phyloP scores from a whole-genome alignment of 2,113 vertebrate species.

The Xiphophorus couchianus region DNA sequence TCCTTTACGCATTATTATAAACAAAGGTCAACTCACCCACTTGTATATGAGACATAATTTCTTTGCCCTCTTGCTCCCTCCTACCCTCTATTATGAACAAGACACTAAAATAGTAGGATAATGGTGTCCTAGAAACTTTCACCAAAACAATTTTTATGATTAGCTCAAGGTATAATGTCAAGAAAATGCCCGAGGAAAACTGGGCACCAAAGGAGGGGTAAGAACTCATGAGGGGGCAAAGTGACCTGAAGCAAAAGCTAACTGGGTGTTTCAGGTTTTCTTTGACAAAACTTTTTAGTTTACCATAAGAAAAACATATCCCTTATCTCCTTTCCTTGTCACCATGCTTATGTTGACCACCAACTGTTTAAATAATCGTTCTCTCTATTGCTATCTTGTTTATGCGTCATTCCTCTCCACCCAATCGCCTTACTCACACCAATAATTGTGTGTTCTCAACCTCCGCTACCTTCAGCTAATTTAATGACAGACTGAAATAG shows the following conservation, averaged over 20 bases:
- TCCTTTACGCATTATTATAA: no score
- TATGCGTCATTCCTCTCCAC: constrained; percentile 47
- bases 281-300: background rate
- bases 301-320: background rate
- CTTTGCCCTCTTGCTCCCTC: no score
- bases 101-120: no score
- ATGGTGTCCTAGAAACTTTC: no score
- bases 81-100: no score
- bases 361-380: background rate
- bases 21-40: no score
- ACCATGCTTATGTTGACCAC: background rate
- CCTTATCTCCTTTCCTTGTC: background rate
- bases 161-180: no score
- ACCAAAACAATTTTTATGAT: no score
- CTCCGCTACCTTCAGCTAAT: constrained; percentile 85
- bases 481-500: constrained; percentile 91
- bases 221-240: background rate
- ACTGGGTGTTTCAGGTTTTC: background rate
- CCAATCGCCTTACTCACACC: constrained; percentile 74
- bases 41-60: no score
- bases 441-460: constrained; percentile 89
- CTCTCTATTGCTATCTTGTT: constrained; percentile 41
- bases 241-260: background rate
- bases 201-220: background rate
- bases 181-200: no score